Conservation (phyloP, 2,888 invertebrate species). For the Synergus itoensis region DNA sequence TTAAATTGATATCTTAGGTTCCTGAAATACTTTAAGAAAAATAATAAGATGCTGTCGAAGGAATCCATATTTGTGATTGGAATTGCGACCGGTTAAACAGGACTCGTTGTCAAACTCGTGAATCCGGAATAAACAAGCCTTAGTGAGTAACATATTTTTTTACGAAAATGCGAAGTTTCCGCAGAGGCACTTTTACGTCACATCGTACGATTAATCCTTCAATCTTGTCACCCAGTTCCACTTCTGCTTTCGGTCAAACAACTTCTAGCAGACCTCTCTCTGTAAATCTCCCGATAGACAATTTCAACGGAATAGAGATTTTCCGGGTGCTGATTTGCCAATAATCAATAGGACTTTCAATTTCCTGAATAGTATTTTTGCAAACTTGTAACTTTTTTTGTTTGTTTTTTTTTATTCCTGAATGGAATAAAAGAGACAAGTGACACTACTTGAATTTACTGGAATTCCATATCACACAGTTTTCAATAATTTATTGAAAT, state of each 20-base stretch:
- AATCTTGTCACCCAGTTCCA: conserved; percentile 55
- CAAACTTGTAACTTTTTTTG: conserved; percentile 19
- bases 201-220: conserved; percentile 79
- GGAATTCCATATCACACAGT: background rate
- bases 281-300: conserved; percentile 81
- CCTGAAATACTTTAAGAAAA: background rate
- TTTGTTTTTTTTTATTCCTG: too few relatives aligned
- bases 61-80: conserved; percentile 52
- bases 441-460: conserved; percentile 33
- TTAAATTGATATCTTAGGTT: background rate
- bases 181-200: conserved; percentile 48
- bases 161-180: conserved; percentile 52
- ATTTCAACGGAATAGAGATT: conserved; percentile 76
- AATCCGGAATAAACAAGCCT: conserved; percentile 43
- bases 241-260: conserved; percentile 76
- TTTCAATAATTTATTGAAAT: conserved; percentile 6
- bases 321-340: conserved; percentile 70
- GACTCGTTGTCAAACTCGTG: conserved; percentile 5
- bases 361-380: conserved; percentile 36
- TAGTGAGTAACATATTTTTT: conserved; percentile 54
- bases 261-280: conserved; percentile 80
- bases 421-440: background rate
- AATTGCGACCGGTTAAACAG: conserved; percentile 48
- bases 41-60: conserved; percentile 8
- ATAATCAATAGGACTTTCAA: conserved; percentile 27